phyloP scores from a whole-genome alignment of 1,140 invertebrate genomes.

The Dysdera silvatica region DNA sequence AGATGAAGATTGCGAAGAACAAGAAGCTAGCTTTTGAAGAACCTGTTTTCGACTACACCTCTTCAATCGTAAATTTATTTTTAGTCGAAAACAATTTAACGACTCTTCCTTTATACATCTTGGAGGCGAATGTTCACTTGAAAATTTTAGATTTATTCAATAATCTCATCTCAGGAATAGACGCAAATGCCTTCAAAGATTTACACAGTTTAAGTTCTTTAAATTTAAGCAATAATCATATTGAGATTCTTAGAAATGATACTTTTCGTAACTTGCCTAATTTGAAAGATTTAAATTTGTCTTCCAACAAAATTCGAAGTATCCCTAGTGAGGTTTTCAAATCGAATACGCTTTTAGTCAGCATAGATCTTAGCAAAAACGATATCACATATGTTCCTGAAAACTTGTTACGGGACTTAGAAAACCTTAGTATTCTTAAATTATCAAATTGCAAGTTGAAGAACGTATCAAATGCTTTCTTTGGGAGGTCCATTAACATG shows the following conservation, averaged over 20 bases:
- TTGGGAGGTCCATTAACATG: too few relatives aligned
- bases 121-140: too few relatives aligned
- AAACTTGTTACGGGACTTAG: background rate
- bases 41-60: too few relatives aligned
- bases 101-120: too few relatives aligned
- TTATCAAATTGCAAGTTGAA: background rate
- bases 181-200: too few relatives aligned
- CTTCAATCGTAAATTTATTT: too few relatives aligned
- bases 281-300: slow-evolving; percentile 8
- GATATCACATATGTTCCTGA: background rate
- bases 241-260: background rate
- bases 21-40: too few relatives aligned
- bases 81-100: too few relatives aligned
- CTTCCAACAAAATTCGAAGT: background rate
- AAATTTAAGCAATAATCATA: slow-evolving; percentile 8
- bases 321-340: background rate
- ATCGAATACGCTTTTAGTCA: background rate
- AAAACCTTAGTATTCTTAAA: background rate
- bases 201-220: background rate
- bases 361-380: slow-evolving; percentile 6
- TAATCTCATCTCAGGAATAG: too few relatives aligned
- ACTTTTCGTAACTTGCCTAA: background rate
- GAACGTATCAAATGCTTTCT: background rate
- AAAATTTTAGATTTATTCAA: too few relatives aligned
- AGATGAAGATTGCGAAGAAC: too few relatives aligned